A percentile compares a stretch with the other conserved stretches of the same genome.
These are phyloP conservation scores for Lordiphosa mommai DNA, from an alignment of 1,140 invertebrate species.

Conservation along the genomic window DNA sequence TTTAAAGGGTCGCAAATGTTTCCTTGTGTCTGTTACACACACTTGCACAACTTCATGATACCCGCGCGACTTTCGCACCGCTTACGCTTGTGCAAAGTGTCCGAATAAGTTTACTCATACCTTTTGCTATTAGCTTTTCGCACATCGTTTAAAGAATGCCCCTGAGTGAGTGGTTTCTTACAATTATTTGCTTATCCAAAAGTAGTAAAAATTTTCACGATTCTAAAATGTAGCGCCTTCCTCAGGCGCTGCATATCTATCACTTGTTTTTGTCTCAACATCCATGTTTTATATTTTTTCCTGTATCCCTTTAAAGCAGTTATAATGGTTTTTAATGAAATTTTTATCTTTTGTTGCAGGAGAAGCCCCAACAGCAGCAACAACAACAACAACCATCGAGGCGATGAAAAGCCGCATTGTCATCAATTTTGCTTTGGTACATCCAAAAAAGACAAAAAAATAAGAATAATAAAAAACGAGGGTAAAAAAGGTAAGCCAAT, in stretches of 20 bases:
- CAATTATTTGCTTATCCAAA: too few relatives aligned
- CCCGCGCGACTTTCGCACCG: too few relatives aligned
- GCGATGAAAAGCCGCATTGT: constrained; percentile 74
- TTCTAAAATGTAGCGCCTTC: constrained; percentile 14
- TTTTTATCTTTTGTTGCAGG: constrained; percentile 70
- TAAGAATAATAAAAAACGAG: neutral
- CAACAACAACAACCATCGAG: constrained; percentile 21
- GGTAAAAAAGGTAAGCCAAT: constrained; percentile 30
- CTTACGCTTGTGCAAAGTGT: too few relatives aligned
- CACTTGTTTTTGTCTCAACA: neutral
- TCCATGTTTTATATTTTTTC: constrained; percentile 1
- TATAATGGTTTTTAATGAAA: constrained; percentile 73
- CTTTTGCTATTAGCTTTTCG: too few relatives aligned
- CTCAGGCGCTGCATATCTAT: constrained; percentile 7
- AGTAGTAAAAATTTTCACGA: too few relatives aligned
- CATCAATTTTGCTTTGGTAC: constrained; percentile 63
- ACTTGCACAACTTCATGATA: too few relatives aligned
- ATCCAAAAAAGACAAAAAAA: constrained; percentile 27
- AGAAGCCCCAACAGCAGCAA: constrained; percentile 31
- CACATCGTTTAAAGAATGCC: too few relatives aligned
- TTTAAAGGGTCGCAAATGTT: too few relatives aligned
- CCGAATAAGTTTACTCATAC: too few relatives aligned
- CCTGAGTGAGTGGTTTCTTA: too few relatives aligned
- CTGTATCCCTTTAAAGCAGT: constrained; percentile 29
- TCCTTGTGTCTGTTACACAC: too few relatives aligned